Conservation (phyloP, 2,888 invertebrate species). For the Idaea straminata region DNA sequence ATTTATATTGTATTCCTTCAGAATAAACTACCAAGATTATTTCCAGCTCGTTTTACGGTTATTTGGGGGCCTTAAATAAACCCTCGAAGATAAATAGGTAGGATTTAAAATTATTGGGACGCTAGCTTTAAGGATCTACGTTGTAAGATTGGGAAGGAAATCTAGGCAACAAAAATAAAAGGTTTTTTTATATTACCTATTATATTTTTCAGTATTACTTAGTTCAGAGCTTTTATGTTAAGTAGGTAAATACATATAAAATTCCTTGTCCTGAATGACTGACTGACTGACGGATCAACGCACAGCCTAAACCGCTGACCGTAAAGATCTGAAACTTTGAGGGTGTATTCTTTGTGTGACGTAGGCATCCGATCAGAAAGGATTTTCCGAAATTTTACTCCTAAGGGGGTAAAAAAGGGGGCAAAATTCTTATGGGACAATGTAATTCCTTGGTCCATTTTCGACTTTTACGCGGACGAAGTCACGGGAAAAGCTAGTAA, state of each 20-base stretch:
- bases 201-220: neutral
- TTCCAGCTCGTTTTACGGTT: constrained; percentile 1
- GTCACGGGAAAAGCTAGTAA: too few species aligned
- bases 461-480: too few species aligned
- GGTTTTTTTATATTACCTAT: neutral
- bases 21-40: neutral
- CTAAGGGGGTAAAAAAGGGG: too few species aligned
- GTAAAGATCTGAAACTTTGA: too few species aligned
- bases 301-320: too few species aligned
- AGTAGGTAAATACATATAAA: neutral
- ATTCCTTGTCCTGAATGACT: too few species aligned
- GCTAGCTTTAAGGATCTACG: neutral
- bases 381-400: too few species aligned
- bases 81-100: constrained; percentile 1
- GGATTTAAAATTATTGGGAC: neutral
- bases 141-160: neutral
- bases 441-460: too few species aligned
- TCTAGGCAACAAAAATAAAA: neutral
- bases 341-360: too few species aligned
- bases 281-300: too few species aligned
- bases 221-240: neutral
- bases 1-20: neutral
- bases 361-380: too few species aligned
- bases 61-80: neutral
- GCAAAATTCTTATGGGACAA: too few species aligned